Evolutionary conservation across 2,797 vertebrate genomes (phyloP), one percentile per base, ranked within the genome.

Genomic region (Calcarius lapponicus): DNA sequence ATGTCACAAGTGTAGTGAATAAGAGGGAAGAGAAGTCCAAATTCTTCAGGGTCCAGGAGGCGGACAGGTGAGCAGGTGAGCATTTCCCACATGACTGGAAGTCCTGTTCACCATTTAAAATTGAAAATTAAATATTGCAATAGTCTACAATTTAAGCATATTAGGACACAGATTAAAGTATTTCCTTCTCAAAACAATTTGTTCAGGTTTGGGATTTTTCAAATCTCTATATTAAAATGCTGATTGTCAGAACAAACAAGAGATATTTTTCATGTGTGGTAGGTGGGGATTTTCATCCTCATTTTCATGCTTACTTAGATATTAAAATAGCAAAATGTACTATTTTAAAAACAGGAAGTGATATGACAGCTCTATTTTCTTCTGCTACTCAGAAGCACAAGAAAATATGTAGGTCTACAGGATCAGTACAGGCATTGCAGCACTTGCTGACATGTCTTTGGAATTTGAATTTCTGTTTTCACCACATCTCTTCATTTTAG

Each of bases 401-500:
- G 26, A 61, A 61, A 61, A 3, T 58, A n/a, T n/a, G 10, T 79
- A 62, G 25, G 15, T 48, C 58, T 96, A 67, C 10, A 47, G 56
- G 32, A 50, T 76, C 56, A 60, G 42, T 38, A 80, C 29, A 85
- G 51, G 34, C 88, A 86, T 72, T 96, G 76, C 20, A 54, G 43
- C 64, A 65, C 53, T 82, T 82, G 47, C 86, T 95, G 78, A 22
- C 25, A 38, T 38, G 42, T 53, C 80, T 97, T 91, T 91, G 60
- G 79, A 96, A 96, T 96, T 96, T 21, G 84, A 51, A 95, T 95
- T 96, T 86, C 71, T 79, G 17, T 86, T 89, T 94, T 85, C 80
- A 83, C 26, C 6, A 6, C 61, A 72, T 92, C 16, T 80, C 36
- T 86, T 87, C 92, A 17, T 26, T 74, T 95, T 72, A 85, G 71